Evolutionary conservation across 2,797 vertebrate species (phyloP).

Genomic region (Discoglossus pictus): DNA sequence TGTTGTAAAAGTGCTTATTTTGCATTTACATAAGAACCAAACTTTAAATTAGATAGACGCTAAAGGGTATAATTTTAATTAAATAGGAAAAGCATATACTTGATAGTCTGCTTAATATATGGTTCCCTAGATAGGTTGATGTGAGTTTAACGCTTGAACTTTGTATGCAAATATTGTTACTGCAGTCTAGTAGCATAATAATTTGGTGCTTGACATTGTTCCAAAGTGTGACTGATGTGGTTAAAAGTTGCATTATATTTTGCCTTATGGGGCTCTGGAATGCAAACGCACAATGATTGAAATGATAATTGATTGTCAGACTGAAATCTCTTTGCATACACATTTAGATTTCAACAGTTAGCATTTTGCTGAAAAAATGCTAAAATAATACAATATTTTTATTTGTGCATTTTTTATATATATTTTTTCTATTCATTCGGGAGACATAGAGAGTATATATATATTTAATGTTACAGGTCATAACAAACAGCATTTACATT

Average conservation of each 20-base stretch:
- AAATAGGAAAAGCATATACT: constrained; percentile 11
- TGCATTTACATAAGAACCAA: background rate
- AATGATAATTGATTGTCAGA: constrained; percentile 25
- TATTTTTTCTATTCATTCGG: too few species aligned
- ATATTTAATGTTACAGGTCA: too few species aligned
- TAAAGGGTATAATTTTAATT: constrained; percentile 31
- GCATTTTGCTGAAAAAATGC: too few species aligned
- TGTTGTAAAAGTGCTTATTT: too few species aligned
- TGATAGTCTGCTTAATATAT: constrained; percentile 17
- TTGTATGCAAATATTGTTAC: constrained; percentile 43
- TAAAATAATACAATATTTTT: too few species aligned
- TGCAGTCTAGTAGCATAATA: constrained; percentile 41
- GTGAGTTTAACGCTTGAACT: constrained; percentile 32
- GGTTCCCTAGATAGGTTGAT: constrained; percentile 25
- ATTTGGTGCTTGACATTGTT: constrained; percentile 27
- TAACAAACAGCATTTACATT: too few species aligned
- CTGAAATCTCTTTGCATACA: background rate
- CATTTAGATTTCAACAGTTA: too few species aligned
- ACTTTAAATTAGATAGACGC: background rate
- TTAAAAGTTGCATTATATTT: constrained; percentile 15
- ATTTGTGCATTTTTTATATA: too few species aligned
- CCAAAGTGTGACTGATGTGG: constrained; percentile 17
- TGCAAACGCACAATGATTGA: constrained; percentile 14
- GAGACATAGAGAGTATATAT: too few species aligned
- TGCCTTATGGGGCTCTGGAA: constrained; percentile 6